Conservation (phyloP, 2,113 vertebrate species). For the Uria lomvia region DNA sequence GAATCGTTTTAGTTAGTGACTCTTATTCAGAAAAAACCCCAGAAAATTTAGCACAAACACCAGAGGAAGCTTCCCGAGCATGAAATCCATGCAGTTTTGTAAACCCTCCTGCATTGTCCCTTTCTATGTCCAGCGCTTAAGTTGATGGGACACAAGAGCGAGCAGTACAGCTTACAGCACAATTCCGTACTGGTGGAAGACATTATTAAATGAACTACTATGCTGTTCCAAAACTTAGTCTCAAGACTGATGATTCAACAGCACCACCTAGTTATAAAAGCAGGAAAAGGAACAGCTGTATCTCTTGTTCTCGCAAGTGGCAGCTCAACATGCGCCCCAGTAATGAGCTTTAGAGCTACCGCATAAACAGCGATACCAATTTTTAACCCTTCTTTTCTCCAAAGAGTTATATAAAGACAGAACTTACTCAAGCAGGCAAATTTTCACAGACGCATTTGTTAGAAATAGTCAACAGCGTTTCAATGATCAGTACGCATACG, state of each 20-base stretch:
- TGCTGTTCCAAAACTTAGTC: neutral
- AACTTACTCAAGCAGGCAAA: neutral
- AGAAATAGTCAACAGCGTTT: neutral
- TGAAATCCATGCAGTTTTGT: neutral
- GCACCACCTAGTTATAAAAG: constrained; percentile 15
- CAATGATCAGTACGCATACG: neutral
- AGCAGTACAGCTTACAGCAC: neutral
- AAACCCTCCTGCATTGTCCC: neutral
- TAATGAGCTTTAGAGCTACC: neutral
- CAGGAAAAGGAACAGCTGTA: neutral
- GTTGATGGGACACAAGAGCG: neutral
- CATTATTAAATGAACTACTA: neutral
- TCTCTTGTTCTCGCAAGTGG: neutral
- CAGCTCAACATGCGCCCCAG: neutral
- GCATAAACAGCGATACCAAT: neutral
- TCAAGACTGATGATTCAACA: neutral
- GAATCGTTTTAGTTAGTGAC: neutral
- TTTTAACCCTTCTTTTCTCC: neutral
- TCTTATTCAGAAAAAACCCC: neutral
- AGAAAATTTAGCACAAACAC: neutral
- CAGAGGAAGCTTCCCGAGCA: neutral
- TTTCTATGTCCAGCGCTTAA: neutral
- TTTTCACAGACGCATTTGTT: neutral
- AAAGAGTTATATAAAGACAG: neutral
- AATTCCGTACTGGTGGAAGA: neutral